A percentile compares a stretch with the other conserved stretches of the same genome.
Conservation (phyloP, 2,888 invertebrate species). For the Eucriotettix oculatus region DNA sequence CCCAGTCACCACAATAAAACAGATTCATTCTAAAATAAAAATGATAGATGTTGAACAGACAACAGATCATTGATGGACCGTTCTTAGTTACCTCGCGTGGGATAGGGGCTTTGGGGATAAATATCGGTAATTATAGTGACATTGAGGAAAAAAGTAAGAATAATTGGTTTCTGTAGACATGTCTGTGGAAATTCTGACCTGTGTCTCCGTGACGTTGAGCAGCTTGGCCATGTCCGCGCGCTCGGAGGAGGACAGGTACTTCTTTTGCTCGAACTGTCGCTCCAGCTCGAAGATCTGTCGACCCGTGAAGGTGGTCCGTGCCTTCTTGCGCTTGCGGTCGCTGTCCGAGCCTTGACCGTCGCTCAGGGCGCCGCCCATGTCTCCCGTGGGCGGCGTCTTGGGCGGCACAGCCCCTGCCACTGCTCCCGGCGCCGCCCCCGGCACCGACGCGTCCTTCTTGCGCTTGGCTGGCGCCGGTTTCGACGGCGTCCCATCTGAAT, state of each 20-base stretch:
- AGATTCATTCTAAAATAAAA: too few relatives aligned
- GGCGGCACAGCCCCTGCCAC: slow-evolving; percentile 31
- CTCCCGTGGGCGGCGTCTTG: slow-evolving; percentile 7
- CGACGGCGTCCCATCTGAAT: slow-evolving; percentile 11
- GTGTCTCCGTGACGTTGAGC: slow-evolving; percentile 88
- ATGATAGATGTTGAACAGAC: too few relatives aligned
- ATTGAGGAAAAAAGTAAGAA: too few relatives aligned
- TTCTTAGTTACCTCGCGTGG: too few relatives aligned
- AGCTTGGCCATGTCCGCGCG: slow-evolving; percentile 87
- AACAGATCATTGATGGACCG: too few relatives aligned
- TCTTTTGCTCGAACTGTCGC: slow-evolving; percentile 89
- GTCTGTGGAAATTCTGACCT: slow-evolving; percentile 42
- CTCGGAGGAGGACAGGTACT: slow-evolving; percentile 88
- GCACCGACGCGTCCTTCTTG: slow-evolving; percentile 9
- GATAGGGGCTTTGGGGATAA: too few relatives aligned
- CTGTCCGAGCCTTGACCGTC: slow-evolving; percentile 11
- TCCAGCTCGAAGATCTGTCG: slow-evolving; percentile 93
- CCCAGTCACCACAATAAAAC: too few relatives aligned
- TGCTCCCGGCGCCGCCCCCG: slow-evolving; percentile 24
- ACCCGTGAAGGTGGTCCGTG: slow-evolving; percentile 88
- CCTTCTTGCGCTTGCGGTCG: slow-evolving; percentile 61
- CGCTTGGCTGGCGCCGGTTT: slow-evolving; percentile 7
- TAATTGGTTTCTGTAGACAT: too few relatives aligned
- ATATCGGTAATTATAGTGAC: too few relatives aligned
- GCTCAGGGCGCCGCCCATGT: slow-evolving; percentile 9